Percentiles rank a stretch among this genome's conserved stretches.
These are phyloP conservation scores for Hippopotamus amphibius DNA, from an alignment of 2,113 vertebrate genomes.

Conservation along the genomic window DNA sequence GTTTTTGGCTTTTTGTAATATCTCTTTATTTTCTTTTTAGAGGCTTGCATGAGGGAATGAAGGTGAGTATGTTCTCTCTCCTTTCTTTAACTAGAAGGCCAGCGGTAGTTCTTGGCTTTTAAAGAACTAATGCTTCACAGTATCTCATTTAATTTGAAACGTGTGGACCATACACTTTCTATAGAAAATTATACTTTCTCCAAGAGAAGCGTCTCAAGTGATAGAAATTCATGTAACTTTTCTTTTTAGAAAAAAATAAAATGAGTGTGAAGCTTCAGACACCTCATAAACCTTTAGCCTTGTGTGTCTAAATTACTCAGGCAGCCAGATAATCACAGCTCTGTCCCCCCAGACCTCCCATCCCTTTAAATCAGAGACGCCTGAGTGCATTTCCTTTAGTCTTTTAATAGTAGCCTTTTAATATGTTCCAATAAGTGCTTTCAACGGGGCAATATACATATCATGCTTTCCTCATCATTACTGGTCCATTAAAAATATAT, in stretches of 20 bases:
- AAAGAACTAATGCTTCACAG: neutral
- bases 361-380: constrained; percentile 38
- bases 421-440: constrained; percentile 66
- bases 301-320: neutral
- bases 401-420: constrained; percentile 65
- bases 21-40: neutral
- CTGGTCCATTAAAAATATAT: constrained; percentile 59
- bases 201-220: neutral
- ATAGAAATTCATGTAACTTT: neutral
- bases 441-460: constrained; percentile 33
- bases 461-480: constrained; percentile 42
- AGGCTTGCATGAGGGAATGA: neutral
- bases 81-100: neutral
- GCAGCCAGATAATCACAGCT: neutral
- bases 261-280: neutral
- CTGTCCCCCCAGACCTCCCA: neutral
- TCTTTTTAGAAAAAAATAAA: neutral
- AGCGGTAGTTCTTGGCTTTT: neutral
- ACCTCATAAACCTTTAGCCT: neutral
- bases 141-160: constrained; percentile 16
- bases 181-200: neutral
- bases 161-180: neutral
- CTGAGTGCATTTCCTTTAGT: neutral
- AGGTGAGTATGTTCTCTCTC: neutral
- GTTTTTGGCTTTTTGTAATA: neutral